A percentile compares a stretch with the other conserved stretches of the same genome.
Conservation (phyloP, 2,888 invertebrate species). For the Oasisia sp. region DNA sequence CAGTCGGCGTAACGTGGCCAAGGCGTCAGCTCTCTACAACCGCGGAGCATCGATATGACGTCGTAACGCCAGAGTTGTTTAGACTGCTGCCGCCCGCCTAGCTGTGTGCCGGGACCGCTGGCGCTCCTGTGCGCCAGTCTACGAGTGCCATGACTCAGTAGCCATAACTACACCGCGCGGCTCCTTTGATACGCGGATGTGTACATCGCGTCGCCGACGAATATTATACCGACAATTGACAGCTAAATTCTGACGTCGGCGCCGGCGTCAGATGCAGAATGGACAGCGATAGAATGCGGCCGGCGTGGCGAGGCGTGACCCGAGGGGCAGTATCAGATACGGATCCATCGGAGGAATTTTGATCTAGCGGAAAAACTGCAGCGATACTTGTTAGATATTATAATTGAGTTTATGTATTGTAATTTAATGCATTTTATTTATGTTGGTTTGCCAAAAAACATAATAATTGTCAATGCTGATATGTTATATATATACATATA, state of each 20-base stretch:
- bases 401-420: not conserved
- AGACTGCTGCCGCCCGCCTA: not conserved
- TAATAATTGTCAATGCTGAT: not conserved
- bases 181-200: not conserved
- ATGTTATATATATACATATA: not conserved
- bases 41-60: not conserved
- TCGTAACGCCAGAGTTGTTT: not conserved
- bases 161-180: not conserved
- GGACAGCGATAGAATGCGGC: not conserved
- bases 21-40: not conserved
- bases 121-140: not conserved
- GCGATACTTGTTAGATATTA: not conserved
- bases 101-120: not conserved
- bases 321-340: not conserved
- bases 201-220: not conserved
- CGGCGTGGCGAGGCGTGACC: not conserved
- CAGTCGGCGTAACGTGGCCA: not conserved
- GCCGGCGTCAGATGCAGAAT: not conserved
- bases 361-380: not conserved
- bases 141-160: not conserved
- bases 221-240: not conserved
- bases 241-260: conserved; percentile 17
- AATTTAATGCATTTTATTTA: not conserved
- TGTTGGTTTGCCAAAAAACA: not conserved
- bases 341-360: not conserved